Evolutionary conservation across 2,888 invertebrate species (phyloP).

Genomic region (Melanotus villosus): DNA sequence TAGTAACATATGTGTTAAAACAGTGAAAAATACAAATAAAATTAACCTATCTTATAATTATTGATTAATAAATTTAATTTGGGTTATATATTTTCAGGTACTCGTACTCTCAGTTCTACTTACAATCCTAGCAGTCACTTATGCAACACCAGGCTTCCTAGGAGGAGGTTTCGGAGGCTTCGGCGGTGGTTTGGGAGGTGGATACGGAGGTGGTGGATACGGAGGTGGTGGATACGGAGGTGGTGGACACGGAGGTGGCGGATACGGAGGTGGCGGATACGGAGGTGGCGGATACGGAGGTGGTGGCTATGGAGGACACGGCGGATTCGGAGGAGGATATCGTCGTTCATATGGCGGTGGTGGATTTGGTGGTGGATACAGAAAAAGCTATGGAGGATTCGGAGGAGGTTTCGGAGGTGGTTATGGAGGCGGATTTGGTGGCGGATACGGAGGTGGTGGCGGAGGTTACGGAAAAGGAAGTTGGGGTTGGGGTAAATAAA

Average conservation of each 20-base stretch:
- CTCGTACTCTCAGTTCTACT: background rate
- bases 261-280: no score
- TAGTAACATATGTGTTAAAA: no score
- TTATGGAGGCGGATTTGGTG: background rate
- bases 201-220: slow-evolving; percentile 28
- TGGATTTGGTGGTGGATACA: slow-evolving; percentile 10
- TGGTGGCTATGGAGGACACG: slow-evolving; percentile 19
- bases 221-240: slow-evolving; percentile 34
- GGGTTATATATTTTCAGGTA: background rate
- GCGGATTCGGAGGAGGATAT: slow-evolving; percentile 23
- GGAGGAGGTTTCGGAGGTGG: background rate
- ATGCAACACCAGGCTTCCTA: slow-evolving; percentile 1
- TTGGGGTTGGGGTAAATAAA: no score
- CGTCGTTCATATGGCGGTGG: slow-evolving; percentile 29
- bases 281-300: no score
- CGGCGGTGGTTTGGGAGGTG: slow-evolving; percentile 33
- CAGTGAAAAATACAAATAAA: no score
- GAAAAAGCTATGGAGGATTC: no score
- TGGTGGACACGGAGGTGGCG: slow-evolving; percentile 40
- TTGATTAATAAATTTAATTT: no score
- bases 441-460: no score
- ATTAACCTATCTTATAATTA: no score
- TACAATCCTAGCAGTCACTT: background rate
- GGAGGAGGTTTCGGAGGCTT: slow-evolving; percentile 43
- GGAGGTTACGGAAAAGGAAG: no score